These are phyloP conservation scores for Oryzias dopingdopingensis DNA, from an alignment of 2,797 vertebrate genomes.

Conservation along the genomic window DNA sequence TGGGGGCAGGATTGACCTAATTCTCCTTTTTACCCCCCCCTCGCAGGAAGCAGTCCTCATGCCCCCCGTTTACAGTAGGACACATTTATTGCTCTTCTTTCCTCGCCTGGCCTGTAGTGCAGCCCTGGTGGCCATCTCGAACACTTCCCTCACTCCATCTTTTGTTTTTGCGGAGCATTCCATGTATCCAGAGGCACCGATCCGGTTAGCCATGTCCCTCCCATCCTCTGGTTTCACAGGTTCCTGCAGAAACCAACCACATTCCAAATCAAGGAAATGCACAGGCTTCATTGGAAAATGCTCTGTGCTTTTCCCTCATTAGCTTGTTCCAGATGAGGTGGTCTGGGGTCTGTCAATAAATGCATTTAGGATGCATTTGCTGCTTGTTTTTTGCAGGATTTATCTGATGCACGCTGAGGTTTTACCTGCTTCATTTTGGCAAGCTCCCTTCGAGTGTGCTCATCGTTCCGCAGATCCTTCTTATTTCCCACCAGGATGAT, in stretches of 20 bases:
- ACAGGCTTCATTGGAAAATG: background rate
- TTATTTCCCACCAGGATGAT: conserved; percentile 99
- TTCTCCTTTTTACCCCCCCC: conserved; percentile 35
- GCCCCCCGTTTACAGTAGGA: conserved; percentile 86
- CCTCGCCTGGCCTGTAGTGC: conserved; percentile 95
- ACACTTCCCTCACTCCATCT: conserved; percentile 98
- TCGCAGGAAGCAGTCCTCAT: conserved; percentile 65
- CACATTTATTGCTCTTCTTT: conserved; percentile 93
- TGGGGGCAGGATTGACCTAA: conserved; percentile 62
- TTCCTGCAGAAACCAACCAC: conserved; percentile 74
- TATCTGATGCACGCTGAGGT: background rate
- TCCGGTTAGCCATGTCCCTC: conserved; percentile 96
- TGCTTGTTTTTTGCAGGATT: too few relatives aligned
- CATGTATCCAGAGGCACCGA: conserved; percentile 97
- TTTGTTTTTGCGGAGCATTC: conserved; percentile 99
- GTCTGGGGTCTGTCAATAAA: too few relatives aligned
- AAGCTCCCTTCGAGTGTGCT: conserved; percentile 94
- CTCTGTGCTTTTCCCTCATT: background rate
- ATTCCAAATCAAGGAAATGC: background rate
- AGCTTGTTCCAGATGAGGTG: background rate
- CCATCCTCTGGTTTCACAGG: conserved; percentile 96
- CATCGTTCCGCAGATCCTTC: conserved; percentile 96
- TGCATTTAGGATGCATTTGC: background rate
- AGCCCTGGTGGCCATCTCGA: conserved; percentile 98
- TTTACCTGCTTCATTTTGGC: conserved; percentile 98